Base-by-base conservation (phyloP, 2,888 invertebrate genomes). In the Caenorhabditis drosophilae region DNA sequence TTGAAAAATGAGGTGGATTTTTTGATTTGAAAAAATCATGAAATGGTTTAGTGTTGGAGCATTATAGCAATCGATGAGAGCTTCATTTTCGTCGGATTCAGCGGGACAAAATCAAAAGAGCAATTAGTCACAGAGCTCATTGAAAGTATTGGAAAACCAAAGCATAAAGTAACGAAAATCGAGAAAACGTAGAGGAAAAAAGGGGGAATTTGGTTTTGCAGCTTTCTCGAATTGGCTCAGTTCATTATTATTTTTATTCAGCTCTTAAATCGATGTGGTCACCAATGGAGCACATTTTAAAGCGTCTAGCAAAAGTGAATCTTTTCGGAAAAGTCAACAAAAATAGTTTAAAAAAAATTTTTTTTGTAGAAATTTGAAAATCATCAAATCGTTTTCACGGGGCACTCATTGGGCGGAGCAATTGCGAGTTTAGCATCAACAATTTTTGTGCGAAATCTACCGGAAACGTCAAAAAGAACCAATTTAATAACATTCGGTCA, bases 331-430 rank as follows among this genome's bases (percentile, higher is more conserved):
- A 18, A 23, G 44, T 16, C 2, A 27, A 42, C 27, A 44, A 34
- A 9, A 34, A 15, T 6, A 51, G 6, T 20, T 23, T n/a, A n/a
- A n/a, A n/a, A n/a, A n/a, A n/a, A n/a, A n/a, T n/a, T n/a, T n/a
- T 6, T 12, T 41, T 47, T 68, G 40, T 56, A 76, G 70, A 15
- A 27, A 16, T 48, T 66, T 25, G 74, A 76, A 0, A 23, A 67
- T 20, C 55, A 67, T 16, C 31, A 57, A 15, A 49, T 82, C 9
- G 67, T 79, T 1, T 78, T 82, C 61, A 81, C 79, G 6, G 79
- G 80, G 9, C 80, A 81, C 48, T 78, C 77, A 1, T 51, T 79
- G 9, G 81, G 81, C 16, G 81, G 80, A 2, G 81, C 81, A 2
- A 55, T 81, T 7, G 76, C 78, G 7, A 77, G 78, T 4, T 66